Percentiles rank a stretch among this genome's conserved stretches.
Evolutionary conservation across 2,113 vertebrate genomes (phyloP).

Genomic region (Rhabdomys dilectus): DNA sequence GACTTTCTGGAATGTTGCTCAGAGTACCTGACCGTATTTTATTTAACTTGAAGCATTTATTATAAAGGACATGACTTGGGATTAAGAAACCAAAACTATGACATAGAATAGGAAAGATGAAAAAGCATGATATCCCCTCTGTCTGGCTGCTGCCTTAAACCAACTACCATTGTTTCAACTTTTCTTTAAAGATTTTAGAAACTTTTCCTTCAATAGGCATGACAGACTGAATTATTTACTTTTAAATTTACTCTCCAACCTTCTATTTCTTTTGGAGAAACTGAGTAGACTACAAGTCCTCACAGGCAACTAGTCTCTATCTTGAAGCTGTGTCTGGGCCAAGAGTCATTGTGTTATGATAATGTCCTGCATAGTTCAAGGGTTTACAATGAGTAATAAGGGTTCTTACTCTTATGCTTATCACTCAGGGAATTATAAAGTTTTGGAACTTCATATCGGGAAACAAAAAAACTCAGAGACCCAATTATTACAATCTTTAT

Average conservation of each 20-base stretch:
- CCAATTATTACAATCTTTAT: neutral
- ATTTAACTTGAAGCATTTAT: neutral
- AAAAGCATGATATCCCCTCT: neutral
- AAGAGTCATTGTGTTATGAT: neutral
- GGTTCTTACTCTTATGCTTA: neutral
- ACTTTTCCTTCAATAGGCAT: neutral
- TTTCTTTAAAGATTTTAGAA: neutral
- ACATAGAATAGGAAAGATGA: too few relatives aligned
- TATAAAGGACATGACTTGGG: neutral
- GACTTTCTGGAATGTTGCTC: neutral
- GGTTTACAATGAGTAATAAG: neutral
- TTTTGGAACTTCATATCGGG: neutral
- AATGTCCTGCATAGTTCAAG: neutral
- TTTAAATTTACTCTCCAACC: neutral
- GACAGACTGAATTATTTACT: neutral
- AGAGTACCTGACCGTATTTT: neutral
- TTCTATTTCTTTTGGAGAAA: neutral
- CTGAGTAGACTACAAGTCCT: neutral
- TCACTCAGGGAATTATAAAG: neutral
- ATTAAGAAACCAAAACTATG: neutral
- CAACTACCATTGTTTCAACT: neutral
- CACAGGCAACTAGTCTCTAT: neutral
- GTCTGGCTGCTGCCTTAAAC: neutral
- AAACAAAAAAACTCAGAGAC: neutral
- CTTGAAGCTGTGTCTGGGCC: neutral